Conservation (phyloP, 2,888 invertebrate genomes). For the Lepidochrysops patricia region DNA sequence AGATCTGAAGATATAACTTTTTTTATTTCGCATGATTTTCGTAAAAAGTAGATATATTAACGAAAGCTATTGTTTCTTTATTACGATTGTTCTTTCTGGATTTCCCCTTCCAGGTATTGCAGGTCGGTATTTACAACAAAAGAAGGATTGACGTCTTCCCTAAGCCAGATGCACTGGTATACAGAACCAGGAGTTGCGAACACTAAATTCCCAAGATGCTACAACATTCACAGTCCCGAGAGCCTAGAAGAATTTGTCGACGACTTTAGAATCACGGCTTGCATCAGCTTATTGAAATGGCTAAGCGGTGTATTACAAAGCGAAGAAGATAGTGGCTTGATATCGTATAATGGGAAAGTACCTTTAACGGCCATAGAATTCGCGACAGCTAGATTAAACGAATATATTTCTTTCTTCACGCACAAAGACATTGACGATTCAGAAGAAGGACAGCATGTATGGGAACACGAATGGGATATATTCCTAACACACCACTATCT, state of each 20-base stretch:
- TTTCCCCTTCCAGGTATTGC: constrained; percentile 79
- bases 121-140: constrained; percentile 94
- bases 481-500: constrained; percentile 82
- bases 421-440: constrained; percentile 86
- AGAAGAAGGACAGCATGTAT: constrained; percentile 76
- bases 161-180: constrained; percentile 90
- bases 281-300: constrained; percentile 88
- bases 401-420: constrained; percentile 81
- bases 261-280: constrained; percentile 92
- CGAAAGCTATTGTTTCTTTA: background rate
- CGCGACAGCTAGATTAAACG: constrained; percentile 84
- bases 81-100: too few relatives aligned
- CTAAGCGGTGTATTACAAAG: constrained; percentile 75
- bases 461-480: constrained; percentile 93
- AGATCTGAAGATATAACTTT: too few relatives aligned
- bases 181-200: constrained; percentile 86
- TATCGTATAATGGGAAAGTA: constrained; percentile 77
- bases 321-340: constrained; percentile 72
- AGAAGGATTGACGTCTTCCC: constrained; percentile 85
- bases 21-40: background rate
- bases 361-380: constrained; percentile 86
- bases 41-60: background rate
- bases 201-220: constrained; percentile 90
- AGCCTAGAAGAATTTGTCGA: constrained; percentile 89
- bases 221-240: constrained; percentile 86